Base-by-base conservation (phyloP, 2,113 vertebrate genomes). In the Podiceps cristatus region DNA sequence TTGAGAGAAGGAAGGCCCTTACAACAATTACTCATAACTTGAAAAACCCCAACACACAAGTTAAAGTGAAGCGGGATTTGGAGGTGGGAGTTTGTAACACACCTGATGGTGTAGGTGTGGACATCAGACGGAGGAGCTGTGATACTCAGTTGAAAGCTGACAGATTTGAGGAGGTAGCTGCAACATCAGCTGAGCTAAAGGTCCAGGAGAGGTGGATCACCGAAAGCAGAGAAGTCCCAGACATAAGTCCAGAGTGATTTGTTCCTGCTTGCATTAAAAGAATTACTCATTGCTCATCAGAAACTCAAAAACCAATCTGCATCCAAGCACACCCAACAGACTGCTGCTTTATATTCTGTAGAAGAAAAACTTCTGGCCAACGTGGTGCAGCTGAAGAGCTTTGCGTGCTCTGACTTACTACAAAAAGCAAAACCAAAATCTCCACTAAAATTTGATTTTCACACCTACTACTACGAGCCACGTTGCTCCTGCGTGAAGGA, bases 381-480 rank as follows among this genome's bases (percentile, higher is more conserved):
- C 53, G 10, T 10, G 18, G 25, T 52, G 20, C 62, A 75, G 80
- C 59, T 42, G 22, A 60, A 69, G 58, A 66, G 50, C 18, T 24
- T 90, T 50, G 47, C 31, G 6, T 12, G 53, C 73, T 75, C 60
- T 47, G 35, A 95, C 52, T 42, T 86, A 82, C 73, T 25, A 53
- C 79, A 86, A 69, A 22, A 67, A 52, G 66, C 7, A 44, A 75
- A 88, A 71, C 64, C 40, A 86, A 85, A 85, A 91, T 12, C 78
- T 37, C 60, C 60, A 23, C 80, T 91, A 56, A 56, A 75, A 60
- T 45, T 66, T 92, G 64, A 93, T 95, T 93, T 95, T 59, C 95
- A 91, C 53, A 87, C 80, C 83, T 55, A 44, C 53, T 59, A 9
- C 56, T 19, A 76, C 0, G 0, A 95, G 79, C 60, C 17, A 19